Evolutionary conservation across 30 jellyfish, hydroid and myxozoan genomes (phyloP).

Genomic region (Pelagia noctiluca): DNA sequence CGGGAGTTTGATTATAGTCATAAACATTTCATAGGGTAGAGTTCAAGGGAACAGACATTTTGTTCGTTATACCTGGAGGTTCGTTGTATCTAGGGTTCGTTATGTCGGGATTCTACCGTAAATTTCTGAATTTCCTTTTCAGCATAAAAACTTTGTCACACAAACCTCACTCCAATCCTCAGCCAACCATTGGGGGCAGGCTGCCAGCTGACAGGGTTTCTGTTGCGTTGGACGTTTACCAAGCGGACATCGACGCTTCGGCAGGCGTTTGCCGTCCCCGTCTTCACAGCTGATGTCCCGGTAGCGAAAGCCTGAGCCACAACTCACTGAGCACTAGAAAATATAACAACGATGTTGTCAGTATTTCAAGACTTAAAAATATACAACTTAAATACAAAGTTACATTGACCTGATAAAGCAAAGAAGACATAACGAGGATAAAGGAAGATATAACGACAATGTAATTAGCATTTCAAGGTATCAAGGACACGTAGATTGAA

Average conservation of each 20-base stretch:
- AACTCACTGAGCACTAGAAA: conserved; percentile 84
- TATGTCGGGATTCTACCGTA: too few species aligned
- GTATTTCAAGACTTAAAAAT: background rate
- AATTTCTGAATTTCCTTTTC: too few species aligned
- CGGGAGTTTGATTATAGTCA: too few species aligned
- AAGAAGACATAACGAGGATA: too few species aligned
- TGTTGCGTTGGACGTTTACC: conserved; percentile 80
- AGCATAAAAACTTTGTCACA: background rate
- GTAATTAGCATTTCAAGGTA: too few species aligned
- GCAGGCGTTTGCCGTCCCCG: conserved; percentile 67
- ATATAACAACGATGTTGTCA: background rate
- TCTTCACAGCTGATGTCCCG: conserved; percentile 93
- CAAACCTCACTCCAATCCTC: conserved; percentile 96
- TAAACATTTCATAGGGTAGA: too few species aligned
- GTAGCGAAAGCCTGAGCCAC: conserved; percentile 92
- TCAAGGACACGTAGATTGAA: too few species aligned
- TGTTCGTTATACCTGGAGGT: too few species aligned
- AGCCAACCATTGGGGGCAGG: conserved; percentile 87
- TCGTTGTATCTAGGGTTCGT: too few species aligned
- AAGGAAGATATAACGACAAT: too few species aligned
- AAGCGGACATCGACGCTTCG: conserved; percentile 49
- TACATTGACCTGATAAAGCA: too few species aligned
- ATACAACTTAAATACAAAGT: background rate
- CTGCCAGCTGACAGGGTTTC: conserved; percentile 72
- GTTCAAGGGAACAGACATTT: too few species aligned